phyloP scores from a whole-genome alignment of 1,140 invertebrate genomes.

The Harlomillsia oculata region DNA sequence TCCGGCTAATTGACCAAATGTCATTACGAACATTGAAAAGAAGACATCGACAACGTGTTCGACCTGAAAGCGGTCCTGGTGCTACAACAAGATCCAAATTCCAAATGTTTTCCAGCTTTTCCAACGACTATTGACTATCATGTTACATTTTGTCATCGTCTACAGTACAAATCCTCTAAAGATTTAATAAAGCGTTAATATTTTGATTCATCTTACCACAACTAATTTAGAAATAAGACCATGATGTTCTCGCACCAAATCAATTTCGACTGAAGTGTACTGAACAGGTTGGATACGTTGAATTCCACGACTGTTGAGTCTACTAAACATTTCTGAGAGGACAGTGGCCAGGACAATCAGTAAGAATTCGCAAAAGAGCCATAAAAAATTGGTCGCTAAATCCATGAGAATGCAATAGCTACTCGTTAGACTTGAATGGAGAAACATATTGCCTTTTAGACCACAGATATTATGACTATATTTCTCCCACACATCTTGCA shows the following conservation, averaged over 20 bases:
- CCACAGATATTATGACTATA: constrained; percentile 20
- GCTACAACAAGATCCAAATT: too few species aligned
- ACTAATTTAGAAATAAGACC: constrained; percentile 26
- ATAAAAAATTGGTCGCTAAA: constrained; percentile 25
- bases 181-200: too few species aligned
- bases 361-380: constrained; percentile 33
- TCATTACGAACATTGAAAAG: too few species aligned
- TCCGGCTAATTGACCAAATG: too few species aligned
- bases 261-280: constrained; percentile 29
- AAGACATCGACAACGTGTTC: too few species aligned
- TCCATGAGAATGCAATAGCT: constrained; percentile 25
- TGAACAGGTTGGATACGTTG: constrained; percentile 15
- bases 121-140: too few species aligned
- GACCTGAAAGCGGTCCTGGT: too few species aligned
- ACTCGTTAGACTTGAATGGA: constrained; percentile 21
- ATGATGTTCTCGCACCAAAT: constrained; percentile 33
- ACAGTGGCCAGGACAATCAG: constrained; percentile 23
- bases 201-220: constrained; percentile 1
- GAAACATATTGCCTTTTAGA: constrained; percentile 7
- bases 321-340: constrained; percentile 18
- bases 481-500: constrained; percentile 14
- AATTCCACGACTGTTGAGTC: constrained; percentile 24
- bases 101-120: too few species aligned
- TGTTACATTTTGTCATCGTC: too few species aligned
- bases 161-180: too few species aligned